Conservation (phyloP, 2,888 invertebrate species). For the Alloscopus bannaensis region DNA sequence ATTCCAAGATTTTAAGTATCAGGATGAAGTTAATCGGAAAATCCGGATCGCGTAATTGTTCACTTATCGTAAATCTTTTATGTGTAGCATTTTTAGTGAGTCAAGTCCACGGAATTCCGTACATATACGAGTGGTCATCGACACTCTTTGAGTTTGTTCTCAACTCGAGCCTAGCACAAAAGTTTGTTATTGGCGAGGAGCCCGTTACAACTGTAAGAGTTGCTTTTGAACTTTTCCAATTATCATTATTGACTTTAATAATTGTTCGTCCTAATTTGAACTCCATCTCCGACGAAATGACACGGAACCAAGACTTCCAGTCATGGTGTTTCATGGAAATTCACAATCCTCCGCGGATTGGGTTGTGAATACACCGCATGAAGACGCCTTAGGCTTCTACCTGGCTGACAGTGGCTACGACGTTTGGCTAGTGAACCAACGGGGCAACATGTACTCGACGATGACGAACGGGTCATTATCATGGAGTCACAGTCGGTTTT, state of each 20-base stretch:
- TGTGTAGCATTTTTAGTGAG: no score
- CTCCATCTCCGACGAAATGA: no score
- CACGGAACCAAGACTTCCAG: constrained; percentile 73
- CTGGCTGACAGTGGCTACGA: constrained; percentile 76
- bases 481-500: constrained; percentile 75
- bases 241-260: no score
- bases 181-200: constrained; percentile 1
- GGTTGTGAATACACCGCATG: constrained; percentile 82
- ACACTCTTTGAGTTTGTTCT: constrained; percentile 38
- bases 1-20: no score
- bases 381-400: constrained; percentile 76
- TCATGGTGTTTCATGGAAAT: constrained; percentile 79
- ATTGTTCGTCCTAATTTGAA: no score
- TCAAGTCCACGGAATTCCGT: no score
- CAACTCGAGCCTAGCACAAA: background rate
- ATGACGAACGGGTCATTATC: constrained; percentile 76
- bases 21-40: no score
- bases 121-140: no score
- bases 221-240: no score
- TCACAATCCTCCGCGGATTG: constrained; percentile 87
- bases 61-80: no score
- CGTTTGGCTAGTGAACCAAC: constrained; percentile 79
- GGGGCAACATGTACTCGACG: constrained; percentile 79
- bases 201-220: constrained; percentile 41
- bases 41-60: no score